Conservation (phyloP, 2,797 vertebrate genomes). For the Alectoris magna region DNA sequence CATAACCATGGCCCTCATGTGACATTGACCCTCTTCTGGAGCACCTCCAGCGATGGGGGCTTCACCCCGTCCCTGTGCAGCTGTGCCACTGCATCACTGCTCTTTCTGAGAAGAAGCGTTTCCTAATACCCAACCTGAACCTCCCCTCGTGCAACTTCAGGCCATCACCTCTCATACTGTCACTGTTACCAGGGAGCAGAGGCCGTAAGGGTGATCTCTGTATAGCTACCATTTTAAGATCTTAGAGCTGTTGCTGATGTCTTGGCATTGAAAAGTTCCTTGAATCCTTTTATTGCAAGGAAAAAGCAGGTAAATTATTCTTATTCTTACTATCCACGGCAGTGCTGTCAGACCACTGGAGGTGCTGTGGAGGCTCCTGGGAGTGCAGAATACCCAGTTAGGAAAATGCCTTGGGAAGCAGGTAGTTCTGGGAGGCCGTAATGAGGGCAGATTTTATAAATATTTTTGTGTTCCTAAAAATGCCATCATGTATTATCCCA, state of each 20-base stretch:
- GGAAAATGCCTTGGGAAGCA: neutral
- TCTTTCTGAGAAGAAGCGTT: no score
- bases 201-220: neutral
- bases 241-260: slow-evolving; percentile 15
- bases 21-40: no score
- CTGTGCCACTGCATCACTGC: no score
- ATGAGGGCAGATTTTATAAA: slow-evolving; percentile 58
- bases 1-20: no score
- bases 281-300: neutral
- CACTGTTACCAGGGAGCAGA: no score
- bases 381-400: slow-evolving; percentile 3
- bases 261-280: neutral
- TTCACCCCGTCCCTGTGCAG: no score
- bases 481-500: slow-evolving; percentile 39
- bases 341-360: neutral
- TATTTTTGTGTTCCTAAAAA: slow-evolving; percentile 60
- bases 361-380: neutral
- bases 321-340: neutral
- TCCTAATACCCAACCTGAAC: no score
- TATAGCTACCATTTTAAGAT: neutral
- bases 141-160: no score
- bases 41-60: no score
- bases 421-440: slow-evolving; percentile 1
- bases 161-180: no score
- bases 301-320: neutral